Base-by-base conservation (phyloP, 2,113 vertebrate species). In the Phoxinus phoxinus region DNA sequence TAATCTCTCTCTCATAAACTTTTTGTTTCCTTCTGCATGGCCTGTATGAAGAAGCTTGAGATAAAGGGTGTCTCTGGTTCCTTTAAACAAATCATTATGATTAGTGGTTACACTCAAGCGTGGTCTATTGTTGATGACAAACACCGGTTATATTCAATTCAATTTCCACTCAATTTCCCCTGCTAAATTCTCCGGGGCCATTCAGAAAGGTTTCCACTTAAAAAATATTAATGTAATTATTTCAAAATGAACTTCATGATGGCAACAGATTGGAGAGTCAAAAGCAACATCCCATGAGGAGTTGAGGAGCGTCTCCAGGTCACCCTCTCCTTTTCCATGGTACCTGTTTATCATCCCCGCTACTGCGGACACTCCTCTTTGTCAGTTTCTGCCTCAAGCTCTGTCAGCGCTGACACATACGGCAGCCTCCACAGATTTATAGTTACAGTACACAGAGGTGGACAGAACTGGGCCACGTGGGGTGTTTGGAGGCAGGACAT, bases 261-360 rank as follows among this genome's bases (percentile, higher is more conserved):
- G 41, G n/a, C n/a, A 77, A 25, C 44, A 65, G 32, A 46, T 4
- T 3, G 12, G 58, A 21, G 46, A 76, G 61, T 56, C 58, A 75
- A 56, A 76, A 80, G 15, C 69, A 87, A 88, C 27, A 63, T 74
- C 37, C 23, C 69, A 71, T 32, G 23, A 83, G 69, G 53, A 30
- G 37, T 58, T 11, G 72, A 27, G 77, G 81, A 85, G 72, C 48
- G 27, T 88, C 83, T 76, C 81, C 59, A 82, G 79, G 71, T 46
- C 85, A 76, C 71, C 81, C 78, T 86, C 88, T 89, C 77, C 85
- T 76, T 85, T 88, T 79, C 80, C 78, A 11, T 73, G 19, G 65
- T 69, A 63, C 71, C 84, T 89, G 90, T 93, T 94, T 91, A 93
- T 90, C 89, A 86, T 76, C 58, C 71, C 87, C 78, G 73, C 41